A percentile compares a stretch with the other conserved stretches of the same genome.
Conservation (phyloP, 35 echinoderm and acorn worm species). For the Apostichopus californicus region DNA sequence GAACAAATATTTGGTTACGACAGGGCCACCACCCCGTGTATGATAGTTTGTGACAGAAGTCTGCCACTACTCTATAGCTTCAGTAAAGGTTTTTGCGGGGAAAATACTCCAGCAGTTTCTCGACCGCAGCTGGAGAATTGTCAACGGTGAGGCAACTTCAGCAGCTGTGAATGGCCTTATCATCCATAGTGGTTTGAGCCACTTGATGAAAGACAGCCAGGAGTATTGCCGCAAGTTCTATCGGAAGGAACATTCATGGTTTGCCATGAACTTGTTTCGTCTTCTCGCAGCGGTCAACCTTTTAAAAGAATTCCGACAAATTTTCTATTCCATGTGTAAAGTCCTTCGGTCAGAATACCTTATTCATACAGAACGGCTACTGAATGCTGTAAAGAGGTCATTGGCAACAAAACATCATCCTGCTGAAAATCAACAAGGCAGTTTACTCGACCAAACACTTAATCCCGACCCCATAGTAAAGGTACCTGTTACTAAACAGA, state of each 20-base stretch:
- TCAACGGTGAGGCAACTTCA: neutral
- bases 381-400: no score
- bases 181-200: no score
- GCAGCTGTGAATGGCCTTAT: neutral
- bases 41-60: neutral
- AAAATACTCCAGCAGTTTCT: neutral
- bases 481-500: neutral
- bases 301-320: neutral
- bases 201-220: no score
- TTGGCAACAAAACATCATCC: no score
- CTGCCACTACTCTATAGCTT: constrained; percentile 4
- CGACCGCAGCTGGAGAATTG: neutral
- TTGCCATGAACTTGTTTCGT: no score
- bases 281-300: no score
- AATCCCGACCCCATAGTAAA: no score
- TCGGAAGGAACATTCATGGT: neutral
- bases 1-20: neutral
- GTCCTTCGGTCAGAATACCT: neutral
- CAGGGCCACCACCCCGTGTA: neutral
- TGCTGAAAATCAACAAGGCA: no score
- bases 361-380: no score
- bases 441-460: no score
- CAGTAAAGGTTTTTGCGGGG: neutral
- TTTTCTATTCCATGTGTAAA: neutral
- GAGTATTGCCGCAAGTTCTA: neutral